Evolutionary conservation across 2,797 vertebrate genomes (phyloP), one percentile per base, ranked within the genome.

Genomic region (Acipenser oxyrinchus): DNA sequence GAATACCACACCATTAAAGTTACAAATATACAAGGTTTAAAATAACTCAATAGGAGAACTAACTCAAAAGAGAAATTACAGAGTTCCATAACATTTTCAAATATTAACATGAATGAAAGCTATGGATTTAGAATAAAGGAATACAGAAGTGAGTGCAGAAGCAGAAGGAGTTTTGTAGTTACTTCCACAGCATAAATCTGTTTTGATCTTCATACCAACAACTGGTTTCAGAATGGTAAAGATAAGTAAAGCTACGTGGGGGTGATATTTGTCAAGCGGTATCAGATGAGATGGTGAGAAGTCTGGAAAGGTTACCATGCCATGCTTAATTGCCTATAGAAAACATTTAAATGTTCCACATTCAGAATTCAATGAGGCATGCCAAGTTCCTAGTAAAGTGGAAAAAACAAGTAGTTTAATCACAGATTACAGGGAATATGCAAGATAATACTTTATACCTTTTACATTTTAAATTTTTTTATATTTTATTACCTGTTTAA

Each of bases 311-410:
- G 68, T 68, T 66, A 76, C 50, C 49, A 63, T 66, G 51, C 64
- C 59, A 59, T 62, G 66, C 72, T 71, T 82, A 78, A 78, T 78
- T 77, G 70, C 69, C 65, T 68, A 68, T 76, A 76, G 18, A 57
- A 59, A 58, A 52, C 67, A 76, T 74, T 37, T 68, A 73, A 69
- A 75, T 69, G 76, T 67, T 72, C 78, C 75, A 66, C 70, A 77
- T 80, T 76, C 76, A 78, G 66, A 70, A 75, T 76, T 74, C 67
- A 74, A 70, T 71, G 64, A 78, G 78, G 68, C 73, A 75, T 60
- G 65, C 73, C 37, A 37, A 70, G 69, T 70, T 78, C 69, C 74
- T 23, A 67, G 23, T 51, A 67, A 66, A 66, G 69, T 53, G 71
- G 57, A 63, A 64, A 64, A 63, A 64, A 48, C 37, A 37, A 37